A percentile compares a stretch with the other conserved stretches of the same genome.
These are phyloP conservation scores for Drosophila micromelanica DNA, from an alignment of 1,140 invertebrate species.

Conservation along the genomic window DNA sequence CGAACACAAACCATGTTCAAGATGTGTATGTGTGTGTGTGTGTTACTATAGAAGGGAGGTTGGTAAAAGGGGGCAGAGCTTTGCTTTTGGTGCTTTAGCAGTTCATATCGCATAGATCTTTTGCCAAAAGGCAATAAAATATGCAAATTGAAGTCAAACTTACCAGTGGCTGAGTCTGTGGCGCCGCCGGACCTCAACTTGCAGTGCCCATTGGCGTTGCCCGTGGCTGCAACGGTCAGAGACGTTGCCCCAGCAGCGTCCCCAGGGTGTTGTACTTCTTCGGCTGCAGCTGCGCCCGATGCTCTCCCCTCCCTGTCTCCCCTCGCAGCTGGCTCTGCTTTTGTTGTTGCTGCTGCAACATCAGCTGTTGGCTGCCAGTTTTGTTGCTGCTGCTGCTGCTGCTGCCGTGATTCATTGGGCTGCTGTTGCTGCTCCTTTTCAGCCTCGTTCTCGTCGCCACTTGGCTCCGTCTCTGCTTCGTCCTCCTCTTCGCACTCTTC, in stretches of 20 bases:
- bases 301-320: constrained; percentile 11
- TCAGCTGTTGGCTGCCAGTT: constrained; percentile 60
- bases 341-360: constrained; percentile 42
- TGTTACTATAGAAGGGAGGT: not conserved
- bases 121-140: constrained; percentile 78
- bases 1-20: constrained; percentile 29
- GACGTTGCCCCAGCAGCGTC: constrained; percentile 40
- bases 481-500: constrained; percentile 46
- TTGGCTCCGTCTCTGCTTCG: constrained; percentile 38
- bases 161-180: constrained; percentile 52
- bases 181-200: constrained; percentile 47
- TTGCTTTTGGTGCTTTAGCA: constrained; percentile 10
- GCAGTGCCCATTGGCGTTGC: constrained; percentile 74
- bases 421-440: constrained; percentile 15
- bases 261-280: constrained; percentile 77
- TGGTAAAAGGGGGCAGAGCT: not conserved
- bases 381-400: constrained; percentile 53
- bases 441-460: constrained; percentile 37
- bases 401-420: constrained; percentile 67
- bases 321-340: constrained; percentile 18
- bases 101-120: constrained; percentile 74
- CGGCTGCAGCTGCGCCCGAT: constrained; percentile 52
- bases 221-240: constrained; percentile 29
- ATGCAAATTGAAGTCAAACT: constrained; percentile 84
- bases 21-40: constrained; percentile 22